Percentiles rank a stretch among this genome's conserved stretches.
These are phyloP conservation scores for Noctilio leporinus DNA, from an alignment of 2,113 vertebrate genomes.

Conservation along the genomic window DNA sequence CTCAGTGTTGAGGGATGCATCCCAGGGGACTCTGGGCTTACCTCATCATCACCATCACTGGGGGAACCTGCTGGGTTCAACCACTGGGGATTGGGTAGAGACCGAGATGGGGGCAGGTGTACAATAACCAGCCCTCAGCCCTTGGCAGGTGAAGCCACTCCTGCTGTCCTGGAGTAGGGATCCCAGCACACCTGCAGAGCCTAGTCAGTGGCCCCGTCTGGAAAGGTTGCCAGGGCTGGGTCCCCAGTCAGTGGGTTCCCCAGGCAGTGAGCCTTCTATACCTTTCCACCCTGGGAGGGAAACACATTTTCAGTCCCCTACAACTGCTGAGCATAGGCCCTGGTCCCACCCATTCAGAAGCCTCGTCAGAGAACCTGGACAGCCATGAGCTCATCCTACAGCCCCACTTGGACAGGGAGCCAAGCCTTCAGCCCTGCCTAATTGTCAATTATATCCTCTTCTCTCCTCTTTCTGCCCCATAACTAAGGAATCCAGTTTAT, in stretches of 20 bases:
- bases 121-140: neutral
- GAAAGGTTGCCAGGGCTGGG: neutral
- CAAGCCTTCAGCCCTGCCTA: neutral
- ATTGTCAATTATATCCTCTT: neutral
- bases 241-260: neutral
- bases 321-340: neutral
- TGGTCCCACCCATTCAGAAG: neutral
- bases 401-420: neutral
- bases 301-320: no score
- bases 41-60: neutral
- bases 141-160: no score
- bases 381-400: neutral
- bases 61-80: neutral
- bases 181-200: no score
- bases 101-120: neutral
- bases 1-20: neutral
- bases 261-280: neutral
- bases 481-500: neutral
- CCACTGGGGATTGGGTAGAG: neutral
- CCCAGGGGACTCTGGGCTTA: neutral
- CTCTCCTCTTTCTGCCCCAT: fast-evolving
- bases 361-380: neutral
- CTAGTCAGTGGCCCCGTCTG: neutral
- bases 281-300: neutral
- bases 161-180: neutral